Base-by-base conservation (phyloP, 2,797 vertebrate genomes). In the Protonibea diacanthus region DNA sequence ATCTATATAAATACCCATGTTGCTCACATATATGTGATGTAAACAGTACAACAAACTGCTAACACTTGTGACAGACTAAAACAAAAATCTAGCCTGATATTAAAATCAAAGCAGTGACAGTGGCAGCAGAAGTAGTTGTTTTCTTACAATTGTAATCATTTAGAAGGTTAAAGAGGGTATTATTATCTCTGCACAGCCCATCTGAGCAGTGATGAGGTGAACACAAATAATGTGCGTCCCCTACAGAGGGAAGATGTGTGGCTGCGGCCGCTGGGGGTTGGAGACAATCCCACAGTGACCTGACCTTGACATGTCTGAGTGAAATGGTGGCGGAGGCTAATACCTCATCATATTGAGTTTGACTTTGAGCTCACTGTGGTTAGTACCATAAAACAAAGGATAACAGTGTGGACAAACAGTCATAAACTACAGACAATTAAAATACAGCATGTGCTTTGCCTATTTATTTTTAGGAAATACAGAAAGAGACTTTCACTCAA, bases 231-330 rank as follows among this genome's bases (percentile, higher is more conserved):
- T 85, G 84, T 85, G 63, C 73, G 69, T 89, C 87, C 91, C 78
- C 84, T 85, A 71, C 88, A 80, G 82, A 83, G 62, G 82, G 86
- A 91, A 91, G 88, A 89, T 78, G 87, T 81, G 90, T 86, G 74
- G 75, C 86, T 83, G 81, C 48, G 47, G 87, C 84, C 85, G 74
- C 81, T 74, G 85, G 85, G 86, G 82, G 86, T 74, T 84, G 83
- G 71, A 85, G 84, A 91, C 89, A 89, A 92, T 94, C 92, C 91
- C 91, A 70, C 78, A 52, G 81, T 92, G 91, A 93, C 93, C 95
- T 86, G 93, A 94, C 95, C 94, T 95, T 95, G 95, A 95, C 95
- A 93, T 80, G 91, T 92, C 87, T 91, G 92, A 93, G 89, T 89
- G 89, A 91, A 93, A 93, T 83, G 89, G 87, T 78, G 80, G 90